phyloP scores from a whole-genome alignment of 2,113 vertebrate species.

The Pollachius pollachius region DNA sequence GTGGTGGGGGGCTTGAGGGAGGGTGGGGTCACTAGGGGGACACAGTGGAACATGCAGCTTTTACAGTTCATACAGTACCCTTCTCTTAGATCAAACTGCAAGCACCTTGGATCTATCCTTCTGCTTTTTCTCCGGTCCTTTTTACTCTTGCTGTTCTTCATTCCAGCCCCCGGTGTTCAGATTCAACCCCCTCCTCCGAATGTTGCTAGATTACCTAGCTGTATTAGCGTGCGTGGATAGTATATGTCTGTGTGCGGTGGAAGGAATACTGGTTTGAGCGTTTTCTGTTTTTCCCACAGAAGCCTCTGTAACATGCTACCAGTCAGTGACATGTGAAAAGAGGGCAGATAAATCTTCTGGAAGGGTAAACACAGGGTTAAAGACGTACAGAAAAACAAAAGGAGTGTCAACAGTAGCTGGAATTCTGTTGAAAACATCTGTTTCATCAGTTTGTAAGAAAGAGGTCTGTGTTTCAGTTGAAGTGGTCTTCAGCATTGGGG shows the following conservation, averaged over 20 bases:
- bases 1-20: background rate
- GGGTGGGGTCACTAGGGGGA: background rate
- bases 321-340: background rate
- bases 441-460: background rate
- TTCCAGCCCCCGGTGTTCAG: background rate
- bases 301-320: background rate
- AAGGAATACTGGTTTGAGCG: background rate
- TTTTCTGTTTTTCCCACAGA: background rate
- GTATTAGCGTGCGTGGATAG: too few relatives aligned
- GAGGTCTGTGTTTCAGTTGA: background rate
- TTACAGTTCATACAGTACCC: background rate
- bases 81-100: background rate
- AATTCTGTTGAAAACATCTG: background rate
- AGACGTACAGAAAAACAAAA: background rate
- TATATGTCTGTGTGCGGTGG: background rate
- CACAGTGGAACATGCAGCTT: background rate
- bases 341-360: background rate
- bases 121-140: background rate
- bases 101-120: background rate
- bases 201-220: too few relatives aligned
- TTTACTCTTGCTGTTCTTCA: conserved; percentile 12
- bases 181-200: background rate
- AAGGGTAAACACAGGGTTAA: background rate
- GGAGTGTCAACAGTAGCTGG: background rate
- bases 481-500: too few relatives aligned